Evolutionary conservation across 2,113 vertebrate species (phyloP).

Genomic region (Chionodraco myersi): DNA sequence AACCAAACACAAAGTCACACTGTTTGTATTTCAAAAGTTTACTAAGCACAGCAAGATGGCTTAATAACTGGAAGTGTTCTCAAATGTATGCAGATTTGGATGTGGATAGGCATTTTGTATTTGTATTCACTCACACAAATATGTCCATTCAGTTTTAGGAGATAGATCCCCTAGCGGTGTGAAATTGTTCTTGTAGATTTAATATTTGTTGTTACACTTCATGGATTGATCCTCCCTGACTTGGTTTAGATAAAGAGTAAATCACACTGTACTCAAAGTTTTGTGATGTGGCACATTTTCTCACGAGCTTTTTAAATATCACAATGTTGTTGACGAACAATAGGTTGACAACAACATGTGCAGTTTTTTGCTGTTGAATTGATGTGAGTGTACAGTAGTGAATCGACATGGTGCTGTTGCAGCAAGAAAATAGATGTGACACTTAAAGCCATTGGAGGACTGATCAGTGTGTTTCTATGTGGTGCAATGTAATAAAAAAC

Average conservation of each 20-base stretch:
- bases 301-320: neutral
- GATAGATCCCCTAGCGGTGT: neutral
- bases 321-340: neutral
- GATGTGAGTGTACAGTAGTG: neutral
- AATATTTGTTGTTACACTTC: neutral
- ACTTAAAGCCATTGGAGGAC: slow-evolving; percentile 11
- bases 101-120: neutral
- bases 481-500: neutral
- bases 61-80: neutral
- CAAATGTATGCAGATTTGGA: neutral
- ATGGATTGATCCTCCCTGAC: neutral
- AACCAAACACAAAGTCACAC: neutral
- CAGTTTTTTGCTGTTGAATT: neutral
- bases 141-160: neutral
- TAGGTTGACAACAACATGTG: neutral
- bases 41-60: too few relatives aligned
- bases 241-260: slow-evolving; percentile 3
- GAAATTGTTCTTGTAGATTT: slow-evolving; percentile 15
- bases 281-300: slow-evolving; percentile 3
- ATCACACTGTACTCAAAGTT: slow-evolving; percentile 1
- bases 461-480: neutral
- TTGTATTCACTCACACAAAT: neutral
- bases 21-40: too few relatives aligned
- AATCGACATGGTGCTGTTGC: slow-evolving; percentile 14
- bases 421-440: neutral